Conservation (phyloP, 30 jellyfish, hydroid and myxozoan genomes). For the Catostylus mosaicus region DNA sequence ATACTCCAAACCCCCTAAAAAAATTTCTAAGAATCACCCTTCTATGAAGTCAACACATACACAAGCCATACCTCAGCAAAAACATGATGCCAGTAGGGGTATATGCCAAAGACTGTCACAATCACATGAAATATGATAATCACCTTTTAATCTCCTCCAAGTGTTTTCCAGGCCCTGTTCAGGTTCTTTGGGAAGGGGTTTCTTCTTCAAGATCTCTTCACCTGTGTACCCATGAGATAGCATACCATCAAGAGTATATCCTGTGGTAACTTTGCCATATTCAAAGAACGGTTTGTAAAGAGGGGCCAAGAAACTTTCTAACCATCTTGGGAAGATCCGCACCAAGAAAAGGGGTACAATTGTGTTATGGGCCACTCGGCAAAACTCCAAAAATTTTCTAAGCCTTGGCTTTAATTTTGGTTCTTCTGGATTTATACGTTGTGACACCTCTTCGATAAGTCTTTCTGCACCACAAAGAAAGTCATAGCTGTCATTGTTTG, state of each 20-base stretch:
- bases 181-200: conserved; percentile 66
- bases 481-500: conserved; percentile 81
- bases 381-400: conserved; percentile 67
- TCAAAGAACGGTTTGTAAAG: conserved; percentile 42
- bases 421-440: conserved; percentile 79
- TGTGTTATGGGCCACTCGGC: conserved; percentile 79
- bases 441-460: conserved; percentile 70
- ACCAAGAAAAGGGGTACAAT: conserved; percentile 74
- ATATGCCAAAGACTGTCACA: too few species aligned
- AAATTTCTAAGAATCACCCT: too few species aligned
- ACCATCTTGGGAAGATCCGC: conserved; percentile 84
- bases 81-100: too few species aligned
- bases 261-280: conserved; percentile 77
- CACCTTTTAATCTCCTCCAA: conserved; percentile 86
- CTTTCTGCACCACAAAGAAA: conserved; percentile 80
- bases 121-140: too few species aligned
- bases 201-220: conserved; percentile 65
- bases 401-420: conserved; percentile 78
- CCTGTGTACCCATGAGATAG: conserved; percentile 75
- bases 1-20: too few species aligned
- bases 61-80: too few species aligned
- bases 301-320: conserved; percentile 63
- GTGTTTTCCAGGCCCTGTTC: conserved; percentile 70
- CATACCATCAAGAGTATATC: conserved; percentile 76
- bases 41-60: too few species aligned